These are phyloP conservation scores for Loxodonta africana DNA, from an alignment of 2,113 vertebrate genomes.

Conservation along the genomic window DNA sequence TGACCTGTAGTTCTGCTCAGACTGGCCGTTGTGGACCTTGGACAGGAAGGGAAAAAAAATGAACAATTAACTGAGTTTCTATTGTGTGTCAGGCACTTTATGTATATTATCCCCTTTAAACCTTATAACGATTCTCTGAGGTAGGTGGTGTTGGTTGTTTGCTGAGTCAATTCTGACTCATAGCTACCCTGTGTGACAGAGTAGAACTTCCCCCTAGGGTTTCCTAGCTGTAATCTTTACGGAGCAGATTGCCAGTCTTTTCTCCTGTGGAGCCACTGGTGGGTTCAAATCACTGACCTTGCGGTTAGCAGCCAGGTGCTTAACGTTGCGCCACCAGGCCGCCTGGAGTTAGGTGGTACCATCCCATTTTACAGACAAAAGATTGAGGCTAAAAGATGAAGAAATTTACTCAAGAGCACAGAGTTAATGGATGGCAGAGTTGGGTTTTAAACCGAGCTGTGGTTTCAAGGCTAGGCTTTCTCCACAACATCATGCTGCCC, in stretches of 20 bases:
- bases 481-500: not conserved
- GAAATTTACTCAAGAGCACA: not conserved
- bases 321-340: no score
- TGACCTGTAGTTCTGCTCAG: not conserved
- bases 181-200: no score
- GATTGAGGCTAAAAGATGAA: not conserved
- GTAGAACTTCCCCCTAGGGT: no score
- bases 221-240: no score
- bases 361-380: not conserved
- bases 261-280: no score
- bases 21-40: not conserved
- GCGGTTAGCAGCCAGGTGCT: no score
- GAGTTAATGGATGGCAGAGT: not conserved
- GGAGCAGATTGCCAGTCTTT: no score
- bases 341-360: not conserved
- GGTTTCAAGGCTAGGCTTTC: not conserved
- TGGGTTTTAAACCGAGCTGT: not conserved
- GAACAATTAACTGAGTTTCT: not conserved
- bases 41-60: constrained; percentile 34
- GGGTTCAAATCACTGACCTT: no score
- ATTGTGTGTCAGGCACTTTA: not conserved
- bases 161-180: no score
- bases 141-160: not conserved
- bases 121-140: not conserved
- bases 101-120: not conserved